Percentiles rank a stretch among this genome's conserved stretches.
phyloP scores from a whole-genome alignment of 2,113 vertebrate species.

The Panthera leo region DNA sequence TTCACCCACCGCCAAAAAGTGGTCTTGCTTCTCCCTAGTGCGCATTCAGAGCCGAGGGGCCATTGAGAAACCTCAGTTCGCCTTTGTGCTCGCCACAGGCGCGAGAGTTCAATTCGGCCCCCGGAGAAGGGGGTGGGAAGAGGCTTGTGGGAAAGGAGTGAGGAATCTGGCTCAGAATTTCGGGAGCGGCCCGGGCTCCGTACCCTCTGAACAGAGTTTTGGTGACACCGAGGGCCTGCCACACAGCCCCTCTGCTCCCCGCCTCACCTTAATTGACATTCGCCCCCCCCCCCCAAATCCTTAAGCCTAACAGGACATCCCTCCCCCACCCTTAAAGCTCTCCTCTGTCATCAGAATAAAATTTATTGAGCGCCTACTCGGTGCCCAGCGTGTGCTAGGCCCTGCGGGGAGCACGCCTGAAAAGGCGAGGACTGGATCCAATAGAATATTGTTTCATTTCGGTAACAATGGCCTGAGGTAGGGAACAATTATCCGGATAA shows the following conservation, averaged over 20 bases:
- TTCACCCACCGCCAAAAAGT: slow-evolving; percentile 9
- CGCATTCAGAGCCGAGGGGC: slow-evolving; percentile 53
- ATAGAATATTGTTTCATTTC: slow-evolving; percentile 79
- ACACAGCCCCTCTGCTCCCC: not conserved
- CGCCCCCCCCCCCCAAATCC: not conserved
- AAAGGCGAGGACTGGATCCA: slow-evolving; percentile 71
- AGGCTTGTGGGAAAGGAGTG: not conserved
- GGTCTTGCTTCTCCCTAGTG: slow-evolving; percentile 28
- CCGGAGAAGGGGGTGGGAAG: not conserved
- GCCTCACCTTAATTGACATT: slow-evolving; percentile 33
- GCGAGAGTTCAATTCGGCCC: slow-evolving; percentile 43
- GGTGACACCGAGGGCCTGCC: not conserved
- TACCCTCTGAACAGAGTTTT: not conserved
- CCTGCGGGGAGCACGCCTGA: slow-evolving; percentile 49
- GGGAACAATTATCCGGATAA: slow-evolving; percentile 79
- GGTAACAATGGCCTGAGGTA: slow-evolving; percentile 74
- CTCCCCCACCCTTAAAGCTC: slow-evolving; percentile 49
- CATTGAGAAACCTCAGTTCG: slow-evolving; percentile 59
- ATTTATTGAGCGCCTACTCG: slow-evolving; percentile 73
- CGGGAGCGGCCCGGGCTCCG: not conserved
- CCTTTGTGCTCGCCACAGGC: slow-evolving; percentile 47
- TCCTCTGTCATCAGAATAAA: slow-evolving; percentile 64
- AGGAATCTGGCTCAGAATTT: slow-evolving; percentile 23
- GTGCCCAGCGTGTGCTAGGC: slow-evolving; percentile 73
- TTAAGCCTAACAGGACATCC: not conserved